Conservation (phyloP, 1,140 invertebrate species). For the Zelostemma sp. region DNA sequence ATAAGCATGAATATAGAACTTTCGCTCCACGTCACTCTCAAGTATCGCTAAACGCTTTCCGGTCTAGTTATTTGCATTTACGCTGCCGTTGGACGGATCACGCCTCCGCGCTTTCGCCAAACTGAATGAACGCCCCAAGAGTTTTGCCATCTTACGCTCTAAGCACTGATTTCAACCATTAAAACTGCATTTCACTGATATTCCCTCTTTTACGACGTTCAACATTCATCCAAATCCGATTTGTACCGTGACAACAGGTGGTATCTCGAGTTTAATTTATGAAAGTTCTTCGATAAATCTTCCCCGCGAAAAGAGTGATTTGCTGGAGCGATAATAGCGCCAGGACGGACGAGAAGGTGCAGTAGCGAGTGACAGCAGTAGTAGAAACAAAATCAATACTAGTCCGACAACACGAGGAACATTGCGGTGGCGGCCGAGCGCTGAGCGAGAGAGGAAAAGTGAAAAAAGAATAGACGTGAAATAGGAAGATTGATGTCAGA, state of each 20-base stretch:
- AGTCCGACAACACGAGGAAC: background rate
- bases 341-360: background rate
- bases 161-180: slow-evolving; percentile 1
- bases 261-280: too few species aligned
- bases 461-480: slow-evolving; percentile 10
- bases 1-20: slow-evolving; percentile 6
- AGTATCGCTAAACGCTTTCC: slow-evolving; percentile 1
- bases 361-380: slow-evolving; percentile 7
- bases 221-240: too few species aligned
- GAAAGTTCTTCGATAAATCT: too few species aligned
- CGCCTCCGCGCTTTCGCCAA: background rate
- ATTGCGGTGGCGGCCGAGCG: background rate
- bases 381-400: slow-evolving; percentile 16
- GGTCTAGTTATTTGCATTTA: background rate
- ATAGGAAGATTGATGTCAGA: slow-evolving; percentile 13
- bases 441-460: slow-evolving; percentile 4
- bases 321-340: background rate
- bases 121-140: background rate
- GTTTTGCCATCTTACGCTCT: background rate
- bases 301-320: background rate
- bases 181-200: too few species aligned
- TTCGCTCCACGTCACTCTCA: slow-evolving; percentile 10
- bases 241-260: too few species aligned
- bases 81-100: background rate
- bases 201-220: too few species aligned